phyloP scores from a whole-genome alignment of 2,888 invertebrate genomes.

The Dicranocentrus wangi region DNA sequence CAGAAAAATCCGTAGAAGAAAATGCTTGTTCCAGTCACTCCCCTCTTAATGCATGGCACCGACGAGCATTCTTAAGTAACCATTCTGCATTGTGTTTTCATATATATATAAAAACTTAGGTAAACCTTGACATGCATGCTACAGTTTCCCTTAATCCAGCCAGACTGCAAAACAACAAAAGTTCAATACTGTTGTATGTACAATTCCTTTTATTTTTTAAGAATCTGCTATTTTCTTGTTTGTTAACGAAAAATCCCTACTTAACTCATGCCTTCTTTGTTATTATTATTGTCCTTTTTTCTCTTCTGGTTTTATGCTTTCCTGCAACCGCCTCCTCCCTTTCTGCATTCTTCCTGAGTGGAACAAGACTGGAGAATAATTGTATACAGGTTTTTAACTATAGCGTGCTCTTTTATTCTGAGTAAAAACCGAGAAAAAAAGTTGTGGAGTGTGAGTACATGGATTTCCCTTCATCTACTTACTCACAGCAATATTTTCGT shows the following conservation, averaged over 20 bases:
- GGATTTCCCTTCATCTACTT: neutral
- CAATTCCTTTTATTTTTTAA: neutral
- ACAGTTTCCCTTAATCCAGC: too few relatives aligned
- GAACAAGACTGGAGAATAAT: conserved; percentile 14
- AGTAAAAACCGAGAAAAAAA: neutral
- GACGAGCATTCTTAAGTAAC: too few relatives aligned
- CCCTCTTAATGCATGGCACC: too few relatives aligned
- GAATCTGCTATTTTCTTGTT: neutral
- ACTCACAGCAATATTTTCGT: conserved; percentile 43
- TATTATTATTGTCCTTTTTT: conserved; percentile 11
- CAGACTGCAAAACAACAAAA: neutral
- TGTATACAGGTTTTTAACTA: conserved; percentile 4
- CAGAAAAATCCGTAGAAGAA: too few relatives aligned
- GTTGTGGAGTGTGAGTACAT: neutral
- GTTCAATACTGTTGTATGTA: neutral
- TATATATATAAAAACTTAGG: too few relatives aligned
- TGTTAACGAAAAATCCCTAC: neutral
- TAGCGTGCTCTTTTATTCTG: neutral
- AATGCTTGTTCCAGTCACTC: too few relatives aligned
- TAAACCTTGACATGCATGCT: too few relatives aligned
- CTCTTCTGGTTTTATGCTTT: conserved; percentile 17
- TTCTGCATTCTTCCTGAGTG: conserved; percentile 21
- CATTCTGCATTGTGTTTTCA: too few relatives aligned
- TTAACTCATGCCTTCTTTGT: neutral
- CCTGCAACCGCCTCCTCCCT: conserved; percentile 21